Base-by-base conservation (phyloP, 1,140 invertebrate genomes). In the Pogonomyrmex californicus region DNA sequence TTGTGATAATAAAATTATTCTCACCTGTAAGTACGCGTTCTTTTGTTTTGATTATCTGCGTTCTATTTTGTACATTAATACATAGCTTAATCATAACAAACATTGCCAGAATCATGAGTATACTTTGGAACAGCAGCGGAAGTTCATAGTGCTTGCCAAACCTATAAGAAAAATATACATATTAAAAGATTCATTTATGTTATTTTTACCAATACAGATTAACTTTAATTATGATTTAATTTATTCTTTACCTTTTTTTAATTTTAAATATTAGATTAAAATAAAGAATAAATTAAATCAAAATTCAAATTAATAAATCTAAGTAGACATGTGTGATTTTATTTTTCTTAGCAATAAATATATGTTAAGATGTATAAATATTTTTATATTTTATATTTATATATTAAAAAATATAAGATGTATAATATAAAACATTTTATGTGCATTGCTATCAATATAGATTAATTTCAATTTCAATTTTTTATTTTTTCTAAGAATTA, bases 51-150 rank as follows among this genome's bases (percentile, higher is more conserved):
- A 97, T 96, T 62, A 98, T 97, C 94, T 98, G 97, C 93, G 97
- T 98, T 94, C 97, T 98, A 94, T 98, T 97, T 92, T 97, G 97
- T 78, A 99, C 97, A 93, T 96, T 96, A 41, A 99, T 98, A 96
- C 99, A 99, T 17, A 99, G 95, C 95, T 99, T 97, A 87, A 99
- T 98, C 98, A 99, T 98, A 36, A 97, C 96, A 93, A 99, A 97
- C 99, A 99, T 99, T 87, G 98, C 98, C 44, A 98, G 93, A 93
- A 99, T 99, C 99, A 99, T 99, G 41, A 99, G 97, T 93, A 99
- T 97, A 96, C 99, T 99, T 96, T 99, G 99, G 75, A 99, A 96
- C 79, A 99, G 96, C 87, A 99, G 96, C 86, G 99, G 99, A 92
- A 98, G 95, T 95, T 99, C 99, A 96, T 99, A 99, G 88, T 97